A percentile compares a stretch with the other conserved stretches of the same genome.
phyloP scores from a whole-genome alignment of 1,140 invertebrate species.

The Reticulitermes speratus region DNA sequence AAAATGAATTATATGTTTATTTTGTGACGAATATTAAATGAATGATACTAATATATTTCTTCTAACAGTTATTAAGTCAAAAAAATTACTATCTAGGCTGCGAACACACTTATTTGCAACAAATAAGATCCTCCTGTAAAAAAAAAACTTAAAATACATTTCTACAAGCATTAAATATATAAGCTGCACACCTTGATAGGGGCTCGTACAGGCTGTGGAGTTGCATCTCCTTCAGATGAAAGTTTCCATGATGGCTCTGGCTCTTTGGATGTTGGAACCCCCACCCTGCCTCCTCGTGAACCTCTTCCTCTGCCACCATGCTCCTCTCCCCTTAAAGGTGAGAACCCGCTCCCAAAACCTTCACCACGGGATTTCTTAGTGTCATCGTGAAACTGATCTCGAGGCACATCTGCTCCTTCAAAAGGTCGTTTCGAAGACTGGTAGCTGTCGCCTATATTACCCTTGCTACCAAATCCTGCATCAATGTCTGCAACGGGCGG shows the following conservation, averaged over 20 bases:
- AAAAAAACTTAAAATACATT: too few species aligned
- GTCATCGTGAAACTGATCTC: background rate
- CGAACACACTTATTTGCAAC: too few species aligned
- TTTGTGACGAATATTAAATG: too few species aligned
- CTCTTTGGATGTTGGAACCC: background rate
- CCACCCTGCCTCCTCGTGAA: background rate
- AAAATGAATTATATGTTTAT: too few species aligned
- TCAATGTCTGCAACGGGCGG: constrained; percentile 36
- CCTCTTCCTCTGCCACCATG: constrained; percentile 6
- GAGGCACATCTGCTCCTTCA: background rate
- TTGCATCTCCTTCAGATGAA: background rate
- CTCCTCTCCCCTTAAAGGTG: background rate
- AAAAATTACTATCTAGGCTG: too few species aligned
- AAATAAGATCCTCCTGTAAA: too few species aligned
- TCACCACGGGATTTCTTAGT: background rate
- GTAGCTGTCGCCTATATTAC: constrained; percentile 39
- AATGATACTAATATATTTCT: too few species aligned
- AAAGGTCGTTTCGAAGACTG: constrained; percentile 10
- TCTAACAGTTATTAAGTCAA: too few species aligned
- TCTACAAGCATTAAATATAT: too few species aligned
- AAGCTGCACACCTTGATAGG: background rate
- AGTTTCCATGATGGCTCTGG: background rate
- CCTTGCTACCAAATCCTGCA: constrained; percentile 47
- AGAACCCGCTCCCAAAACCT: background rate
- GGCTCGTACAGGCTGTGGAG: background rate